Evolutionary conservation across 2,113 vertebrate genomes (phyloP), one percentile per base, ranked within the genome.

Genomic region (Chaetodon auriga): DNA sequence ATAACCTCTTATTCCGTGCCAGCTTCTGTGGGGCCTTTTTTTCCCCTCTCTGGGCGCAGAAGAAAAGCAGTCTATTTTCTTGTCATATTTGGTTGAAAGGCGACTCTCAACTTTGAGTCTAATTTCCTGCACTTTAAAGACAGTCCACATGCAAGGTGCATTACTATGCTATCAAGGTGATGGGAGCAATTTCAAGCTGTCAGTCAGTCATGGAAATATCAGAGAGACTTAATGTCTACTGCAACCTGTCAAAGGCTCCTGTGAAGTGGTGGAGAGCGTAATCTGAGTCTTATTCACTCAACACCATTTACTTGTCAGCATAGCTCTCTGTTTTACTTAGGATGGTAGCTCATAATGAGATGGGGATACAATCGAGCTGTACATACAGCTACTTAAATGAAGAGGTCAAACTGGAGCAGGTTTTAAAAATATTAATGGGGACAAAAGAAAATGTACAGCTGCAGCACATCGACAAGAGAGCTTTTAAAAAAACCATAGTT

Each of bases 91-190:
- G 81, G 79, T 81, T 92, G 89, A 95, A 95, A 94, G 84, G 81
- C 80, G 86, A 89, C 76, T 93, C 92, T 90, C 66, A 91, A 90
- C 92, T 93, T 64, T 78, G 86, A 94, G 90, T 90, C 86, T 91
- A 95, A 94, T 92, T 94, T 90, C 93, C 86, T 89, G 91, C 92
- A 93, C 91, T 85, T 93, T 93, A 92, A 91, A 92, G 93, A 87
- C 83, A 75, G 84, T 82, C 93, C 86, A 87, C 68, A 90, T 93
- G 92, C 90, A 89, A 90, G 85, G 78, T 80, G 61, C 81, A 94
- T 94, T 95, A 95, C 93, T 75, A 89, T 90, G 89, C 85, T 92
- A 95, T 92, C 92, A 92, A 91, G 82, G 92, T 94, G 89, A 95
- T 91, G 89, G 89, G 87, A 89, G 90, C 85, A 89, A 93, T 94